Conservation (phyloP, 2,888 invertebrate genomes). For the Tinea trinotella region DNA sequence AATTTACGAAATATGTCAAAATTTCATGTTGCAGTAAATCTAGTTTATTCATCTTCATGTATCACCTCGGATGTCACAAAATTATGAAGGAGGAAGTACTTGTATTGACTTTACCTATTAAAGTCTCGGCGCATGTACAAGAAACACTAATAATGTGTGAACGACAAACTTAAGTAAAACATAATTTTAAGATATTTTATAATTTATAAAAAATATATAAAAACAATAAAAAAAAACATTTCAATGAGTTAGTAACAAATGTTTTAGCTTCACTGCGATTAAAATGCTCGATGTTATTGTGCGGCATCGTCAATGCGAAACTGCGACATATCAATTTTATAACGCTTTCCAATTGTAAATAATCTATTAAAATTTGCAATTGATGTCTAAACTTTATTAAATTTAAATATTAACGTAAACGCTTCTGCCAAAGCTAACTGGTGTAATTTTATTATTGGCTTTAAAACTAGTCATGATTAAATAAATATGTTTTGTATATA, state of each 20-base stretch:
- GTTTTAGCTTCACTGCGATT: conserved; percentile 16
- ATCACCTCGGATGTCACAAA: neutral
- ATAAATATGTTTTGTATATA: conserved; percentile 65
- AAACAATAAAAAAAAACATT: neutral
- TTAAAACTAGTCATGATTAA: conserved; percentile 60
- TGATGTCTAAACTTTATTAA: neutral
- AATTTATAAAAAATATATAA: conserved; percentile 15
- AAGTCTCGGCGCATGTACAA: conserved; percentile 66
- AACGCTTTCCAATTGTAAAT: conserved; percentile 18
- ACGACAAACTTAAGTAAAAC: neutral
- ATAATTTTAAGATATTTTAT: conserved; percentile 20
- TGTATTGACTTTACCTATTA: conserved; percentile 66
- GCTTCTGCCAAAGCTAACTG: conserved; percentile 25
- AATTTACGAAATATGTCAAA: conserved; percentile 2
- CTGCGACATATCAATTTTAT: conserved; percentile 32
- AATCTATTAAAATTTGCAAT: conserved; percentile 13
- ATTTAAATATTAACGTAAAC: conserved; percentile 15
- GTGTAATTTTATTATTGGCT: conserved; percentile 35
- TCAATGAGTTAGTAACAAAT: conserved; percentile 1
- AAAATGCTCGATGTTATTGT: conserved; percentile 36
- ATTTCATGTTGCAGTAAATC: neutral
- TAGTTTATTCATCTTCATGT: neutral
- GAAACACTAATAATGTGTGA: conserved; percentile 6
- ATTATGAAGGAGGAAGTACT: conserved; percentile 48
- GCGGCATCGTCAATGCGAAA: conserved; percentile 47